These are phyloP conservation scores for Tetragonula clypearis DNA, from an alignment of 1,140 invertebrate genomes.

Conservation along the genomic window DNA sequence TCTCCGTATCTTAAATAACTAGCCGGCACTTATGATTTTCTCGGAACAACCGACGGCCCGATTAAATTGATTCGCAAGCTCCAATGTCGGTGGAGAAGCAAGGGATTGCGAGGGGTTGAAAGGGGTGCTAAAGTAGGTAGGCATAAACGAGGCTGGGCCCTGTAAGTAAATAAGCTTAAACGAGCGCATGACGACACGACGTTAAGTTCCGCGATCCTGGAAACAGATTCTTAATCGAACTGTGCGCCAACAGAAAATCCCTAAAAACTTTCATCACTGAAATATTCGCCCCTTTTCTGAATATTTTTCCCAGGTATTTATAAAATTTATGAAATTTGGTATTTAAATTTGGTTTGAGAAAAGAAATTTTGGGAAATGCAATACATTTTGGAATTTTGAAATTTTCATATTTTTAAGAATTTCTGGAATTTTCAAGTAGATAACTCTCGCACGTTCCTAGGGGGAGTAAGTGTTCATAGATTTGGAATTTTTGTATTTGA, in stretches of 20 bases:
- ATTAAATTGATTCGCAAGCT: conserved; percentile 78
- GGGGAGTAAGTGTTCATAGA: neutral
- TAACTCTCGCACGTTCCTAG: rapidly evolving
- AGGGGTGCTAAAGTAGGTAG: neutral
- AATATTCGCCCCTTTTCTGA: neutral
- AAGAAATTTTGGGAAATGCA: too few relatives aligned
- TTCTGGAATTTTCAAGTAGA: neutral
- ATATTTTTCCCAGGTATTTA: too few relatives aligned
- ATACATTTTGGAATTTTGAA: too few relatives aligned
- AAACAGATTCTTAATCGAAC: conserved; percentile 41
- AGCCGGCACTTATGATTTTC: conserved; percentile 77
- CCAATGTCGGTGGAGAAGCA: conserved; percentile 34
- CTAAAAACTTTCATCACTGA: neutral
- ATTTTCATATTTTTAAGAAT: neutral
- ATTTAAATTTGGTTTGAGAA: too few relatives aligned
- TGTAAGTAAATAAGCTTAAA: conserved; percentile 75
- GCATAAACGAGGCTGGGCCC: conserved; percentile 51
- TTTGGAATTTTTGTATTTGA: neutral
- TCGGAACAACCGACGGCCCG: conserved; percentile 72
- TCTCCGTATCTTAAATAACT: conserved; percentile 73
- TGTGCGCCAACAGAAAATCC: neutral
- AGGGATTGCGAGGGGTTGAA: neutral
- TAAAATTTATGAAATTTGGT: too few relatives aligned
- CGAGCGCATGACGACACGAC: conserved; percentile 51
- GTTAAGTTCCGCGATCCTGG: conserved; percentile 30